Evolutionary conservation across 2,113 vertebrate genomes (phyloP), one percentile per base, ranked within the genome.

Genomic region (Bos javanicus): DNA sequence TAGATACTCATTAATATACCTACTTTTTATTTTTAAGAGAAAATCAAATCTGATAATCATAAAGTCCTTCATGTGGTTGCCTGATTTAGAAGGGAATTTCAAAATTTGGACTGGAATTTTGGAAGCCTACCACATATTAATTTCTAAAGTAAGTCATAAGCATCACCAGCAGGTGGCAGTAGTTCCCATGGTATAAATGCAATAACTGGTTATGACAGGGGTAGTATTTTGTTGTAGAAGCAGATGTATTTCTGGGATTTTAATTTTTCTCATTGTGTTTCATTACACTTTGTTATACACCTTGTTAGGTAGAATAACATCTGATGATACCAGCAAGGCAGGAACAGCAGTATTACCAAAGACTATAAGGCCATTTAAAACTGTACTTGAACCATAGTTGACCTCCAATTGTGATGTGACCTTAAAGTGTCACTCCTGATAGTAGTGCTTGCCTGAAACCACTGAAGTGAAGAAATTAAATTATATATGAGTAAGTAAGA

Each of bases 81-180:
- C 30, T 62, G 36, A 84, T 95, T 90, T 80, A 39, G 80, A 95
- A 92, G 19, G 30, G 4, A 95, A 84, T 80, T 90, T 80, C 33
- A 76, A 60, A 92, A 28, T 84, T 94, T 90, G 80, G 52, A 57
- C 54, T 39, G 28, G 26, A 87, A 60, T 83, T 76, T 96, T 64
- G 30, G 36, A 57, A 28, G 50, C 50, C 52, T 43, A 36, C 36
- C 5, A 23, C 60, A 48, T 91, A 26, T 82, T 91, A 76, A 89
- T 17, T 85, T 89, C 93, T 43, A 43, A 74, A 43, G 36, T 74
- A 74, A 76, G 78, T 91, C 25, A 52, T 43, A 48, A 91, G 43
- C 17, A 87, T 62, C 14, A 90, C 95, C 98, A 98, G 91, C 89
- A 97, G 98, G 83, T 97, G 97, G 97, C 98, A 97, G 52, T 82